Conservation (phyloP, 2,113 vertebrate species). For the Tupaia chinensis region DNA sequence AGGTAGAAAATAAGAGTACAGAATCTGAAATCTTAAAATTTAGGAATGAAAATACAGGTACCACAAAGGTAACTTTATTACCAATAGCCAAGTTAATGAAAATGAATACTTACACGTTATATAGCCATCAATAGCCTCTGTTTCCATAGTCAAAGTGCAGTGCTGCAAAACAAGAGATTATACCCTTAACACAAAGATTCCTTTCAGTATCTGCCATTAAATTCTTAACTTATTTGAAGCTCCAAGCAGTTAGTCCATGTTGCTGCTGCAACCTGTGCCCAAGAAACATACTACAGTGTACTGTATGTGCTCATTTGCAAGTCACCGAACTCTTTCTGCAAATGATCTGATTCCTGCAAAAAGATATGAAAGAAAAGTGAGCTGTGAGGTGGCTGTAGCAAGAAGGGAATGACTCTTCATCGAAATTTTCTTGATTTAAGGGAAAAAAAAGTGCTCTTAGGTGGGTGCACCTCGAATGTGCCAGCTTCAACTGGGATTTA, state of each 20-base stretch:
- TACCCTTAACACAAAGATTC: slow-evolving; percentile 84
- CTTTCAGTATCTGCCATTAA: slow-evolving; percentile 85
- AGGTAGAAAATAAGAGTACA: not conserved
- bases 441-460: not conserved
- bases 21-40: not conserved
- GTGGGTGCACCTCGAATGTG: not conserved
- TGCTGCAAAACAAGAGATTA: slow-evolving; percentile 91
- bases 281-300: slow-evolving; percentile 82
- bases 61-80: slow-evolving; percentile 37
- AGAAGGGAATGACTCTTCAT: slow-evolving; percentile 46
- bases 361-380: slow-evolving; percentile 81
- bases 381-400: slow-evolving; percentile 70
- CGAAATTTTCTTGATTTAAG: slow-evolving; percentile 37
- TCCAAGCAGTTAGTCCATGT: slow-evolving; percentile 84
- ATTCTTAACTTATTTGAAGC: slow-evolving; percentile 86
- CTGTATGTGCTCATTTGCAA: slow-evolving; percentile 83
- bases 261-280: slow-evolving; percentile 85
- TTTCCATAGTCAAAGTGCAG: slow-evolving; percentile 95
- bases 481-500: slow-evolving; percentile 51
- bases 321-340: slow-evolving; percentile 84
- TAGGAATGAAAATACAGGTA: slow-evolving; percentile 34
- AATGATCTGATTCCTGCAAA: slow-evolving; percentile 82
- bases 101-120: slow-evolving; percentile 94
- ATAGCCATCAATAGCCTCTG: slow-evolving; percentile 95
- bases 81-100: slow-evolving; percentile 78